These are phyloP conservation scores for Odontomachus brunneus DNA, from an alignment of 1,140 invertebrate species.

Conservation along the genomic window DNA sequence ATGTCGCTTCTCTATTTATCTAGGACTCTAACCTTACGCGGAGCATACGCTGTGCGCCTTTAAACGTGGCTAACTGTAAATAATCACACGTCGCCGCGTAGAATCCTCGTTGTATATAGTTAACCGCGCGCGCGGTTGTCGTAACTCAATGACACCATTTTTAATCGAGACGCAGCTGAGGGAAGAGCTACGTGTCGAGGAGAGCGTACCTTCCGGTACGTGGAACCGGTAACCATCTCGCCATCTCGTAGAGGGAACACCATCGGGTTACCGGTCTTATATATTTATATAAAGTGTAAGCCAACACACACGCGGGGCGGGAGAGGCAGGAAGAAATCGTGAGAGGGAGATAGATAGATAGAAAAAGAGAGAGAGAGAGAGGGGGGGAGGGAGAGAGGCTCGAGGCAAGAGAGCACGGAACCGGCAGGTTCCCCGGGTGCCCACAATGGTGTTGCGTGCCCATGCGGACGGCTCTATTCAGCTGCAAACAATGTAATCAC, in stretches of 20 bases:
- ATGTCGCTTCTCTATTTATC: too few relatives aligned
- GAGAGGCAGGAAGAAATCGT: too few relatives aligned
- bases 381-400: not conserved
- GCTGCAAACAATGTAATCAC: slow-evolving; percentile 80
- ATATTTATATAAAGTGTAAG: slow-evolving; percentile 79
- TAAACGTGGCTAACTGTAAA: slow-evolving; percentile 20
- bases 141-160: slow-evolving; percentile 69
- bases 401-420: slow-evolving; percentile 45
- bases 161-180: slow-evolving; percentile 47
- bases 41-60: not conserved
- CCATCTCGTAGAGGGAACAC: too few relatives aligned
- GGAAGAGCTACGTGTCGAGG: slow-evolving; percentile 5
- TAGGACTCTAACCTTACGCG: too few relatives aligned
- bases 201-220: slow-evolving; percentile 55
- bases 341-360: not conserved
- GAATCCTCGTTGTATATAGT: slow-evolving; percentile 34
- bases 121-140: slow-evolving; percentile 27
- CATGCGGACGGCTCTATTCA: slow-evolving; percentile 79
- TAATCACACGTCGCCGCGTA: slow-evolving; percentile 45
- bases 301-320: slow-evolving; percentile 58
- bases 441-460: slow-evolving; percentile 73
- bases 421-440: slow-evolving; percentile 63
- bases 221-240: slow-evolving; percentile 69
- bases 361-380: too few relatives aligned
- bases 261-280: slow-evolving; percentile 75